phyloP scores from a whole-genome alignment of 2,888 invertebrate species.

The Andrena flavipes region DNA sequence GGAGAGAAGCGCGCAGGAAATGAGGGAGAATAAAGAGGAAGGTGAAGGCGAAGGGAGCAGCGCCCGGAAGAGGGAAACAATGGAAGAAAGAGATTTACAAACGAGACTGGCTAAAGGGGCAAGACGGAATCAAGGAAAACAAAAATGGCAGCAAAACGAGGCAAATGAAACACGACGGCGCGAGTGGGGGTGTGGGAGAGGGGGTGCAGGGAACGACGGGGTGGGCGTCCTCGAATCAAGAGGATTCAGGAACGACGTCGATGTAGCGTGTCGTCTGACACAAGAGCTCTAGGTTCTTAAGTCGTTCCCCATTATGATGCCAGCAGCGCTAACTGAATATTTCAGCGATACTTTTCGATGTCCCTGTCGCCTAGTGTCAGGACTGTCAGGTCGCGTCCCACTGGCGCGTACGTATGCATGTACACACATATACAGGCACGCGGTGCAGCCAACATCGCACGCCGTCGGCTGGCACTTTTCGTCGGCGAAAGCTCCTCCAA shows the following conservation, averaged over 20 bases:
- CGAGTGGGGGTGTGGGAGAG: not conserved
- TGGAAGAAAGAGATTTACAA: constrained; percentile 25
- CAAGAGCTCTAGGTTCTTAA: constrained; percentile 59
- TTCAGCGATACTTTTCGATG: constrained; percentile 69
- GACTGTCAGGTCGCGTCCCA: constrained; percentile 2
- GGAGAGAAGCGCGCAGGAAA: not conserved
- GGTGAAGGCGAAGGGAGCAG: not conserved
- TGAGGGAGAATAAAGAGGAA: not conserved
- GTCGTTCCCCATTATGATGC: constrained; percentile 68
- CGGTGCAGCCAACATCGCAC: not conserved
- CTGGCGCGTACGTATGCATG: not conserved
- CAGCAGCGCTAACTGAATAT: constrained; percentile 72
- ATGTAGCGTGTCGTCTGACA: constrained; percentile 50
- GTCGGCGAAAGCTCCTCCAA: constrained; percentile 5
- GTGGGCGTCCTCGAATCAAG: constrained; percentile 36
- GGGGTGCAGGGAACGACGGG: not conserved
- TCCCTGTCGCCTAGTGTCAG: constrained; percentile 51
- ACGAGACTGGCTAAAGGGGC: not conserved
- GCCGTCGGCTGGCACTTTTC: constrained; percentile 1
- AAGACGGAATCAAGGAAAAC: not conserved
- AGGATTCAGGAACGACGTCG: constrained; percentile 40
- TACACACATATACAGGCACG: not conserved
- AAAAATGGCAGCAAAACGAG: constrained; percentile 4
- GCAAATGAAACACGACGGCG: constrained; percentile 27
- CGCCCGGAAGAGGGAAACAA: not conserved